Conservation (phyloP, 2,888 invertebrate species). For the Polyploca ridens region DNA sequence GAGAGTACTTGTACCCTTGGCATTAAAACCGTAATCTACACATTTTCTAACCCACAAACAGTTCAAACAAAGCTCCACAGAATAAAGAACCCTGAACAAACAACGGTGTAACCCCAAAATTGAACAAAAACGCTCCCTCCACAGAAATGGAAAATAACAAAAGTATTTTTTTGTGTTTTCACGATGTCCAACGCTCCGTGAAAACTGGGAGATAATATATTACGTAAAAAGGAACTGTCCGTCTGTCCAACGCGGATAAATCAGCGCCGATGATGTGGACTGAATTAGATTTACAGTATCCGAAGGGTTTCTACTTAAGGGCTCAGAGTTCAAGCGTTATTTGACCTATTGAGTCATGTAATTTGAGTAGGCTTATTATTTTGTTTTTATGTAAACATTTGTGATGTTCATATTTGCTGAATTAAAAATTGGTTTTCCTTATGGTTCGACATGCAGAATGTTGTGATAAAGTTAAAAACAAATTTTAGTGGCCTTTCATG, state of each 20-base stretch:
- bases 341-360: neutral
- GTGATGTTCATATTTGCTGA: too few species aligned
- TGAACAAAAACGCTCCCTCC: conserved; percentile 23
- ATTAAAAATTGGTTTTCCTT: too few species aligned
- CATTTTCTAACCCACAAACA: conserved; percentile 5
- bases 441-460: too few species aligned
- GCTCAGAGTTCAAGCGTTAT: conserved; percentile 4
- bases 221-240: conserved; percentile 23
- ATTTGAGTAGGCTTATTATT: neutral
- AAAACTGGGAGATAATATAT: conserved; percentile 21
- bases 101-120: conserved; percentile 15
- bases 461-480: too few species aligned
- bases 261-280: conserved; percentile 29
- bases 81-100: conserved; percentile 14
- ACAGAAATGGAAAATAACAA: conserved; percentile 24
- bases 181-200: conserved; percentile 30
- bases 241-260: conserved; percentile 31
- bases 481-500: too few species aligned
- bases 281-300: conserved; percentile 31
- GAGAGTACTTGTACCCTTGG: neutral
- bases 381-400: neutral
- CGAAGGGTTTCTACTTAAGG: conserved; percentile 18
- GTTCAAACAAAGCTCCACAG: neutral
- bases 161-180: conserved; percentile 28
- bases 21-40: conserved; percentile 1